Evolutionary conservation across 2,797 vertebrate species (phyloP), one percentile per base, ranked within the genome.

Genomic region (Tauraco hartlaubi): DNA sequence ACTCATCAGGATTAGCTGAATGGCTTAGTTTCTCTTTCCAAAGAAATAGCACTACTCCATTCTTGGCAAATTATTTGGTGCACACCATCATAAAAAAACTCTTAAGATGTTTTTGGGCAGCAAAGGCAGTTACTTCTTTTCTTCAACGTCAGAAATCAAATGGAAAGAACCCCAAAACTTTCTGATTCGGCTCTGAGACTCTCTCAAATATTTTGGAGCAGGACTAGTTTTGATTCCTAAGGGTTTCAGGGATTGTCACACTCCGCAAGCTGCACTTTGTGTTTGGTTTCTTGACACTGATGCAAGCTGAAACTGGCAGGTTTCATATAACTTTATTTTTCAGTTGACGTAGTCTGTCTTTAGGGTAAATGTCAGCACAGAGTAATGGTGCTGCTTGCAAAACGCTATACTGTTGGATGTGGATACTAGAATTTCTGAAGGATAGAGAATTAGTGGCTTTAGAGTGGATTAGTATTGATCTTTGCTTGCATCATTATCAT

Each of bases 401-500:
- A 81, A 73, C 0, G 1, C 39, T 56, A 6, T 61, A 22, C 31
- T 22, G 33, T 37, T 74, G 69, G 35, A 67, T 54, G 73, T 23
- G 26, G 29, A 9, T 39, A 52, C 49, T 43, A 2, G 8, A 18
- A 68, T 75, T 72, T 79, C 39, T 35, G 62, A 54, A 55, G 58
- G 59, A 43, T 22, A 93, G 59, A 79, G 86, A 87, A 79, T 75
- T 74, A 84, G 64, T 81, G 79, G 37, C 68, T 90, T 84, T 68
- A 11, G 35, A 89, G 62, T 76, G 59, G 62, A 52, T 93, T 79
- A 79, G 39, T 79, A 59, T 62, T 82, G 84, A 76, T 89, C 63
- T 95, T 95, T 68, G 54, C 74, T 66, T 92, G 35, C 56, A 13
- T 87, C 62, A 66, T 94, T 92, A 59, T 13, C 29, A 29, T 82